These are phyloP conservation scores for Falco novaeseelandiae DNA, from an alignment of 2,797 vertebrate genomes.

Conservation along the genomic window DNA sequence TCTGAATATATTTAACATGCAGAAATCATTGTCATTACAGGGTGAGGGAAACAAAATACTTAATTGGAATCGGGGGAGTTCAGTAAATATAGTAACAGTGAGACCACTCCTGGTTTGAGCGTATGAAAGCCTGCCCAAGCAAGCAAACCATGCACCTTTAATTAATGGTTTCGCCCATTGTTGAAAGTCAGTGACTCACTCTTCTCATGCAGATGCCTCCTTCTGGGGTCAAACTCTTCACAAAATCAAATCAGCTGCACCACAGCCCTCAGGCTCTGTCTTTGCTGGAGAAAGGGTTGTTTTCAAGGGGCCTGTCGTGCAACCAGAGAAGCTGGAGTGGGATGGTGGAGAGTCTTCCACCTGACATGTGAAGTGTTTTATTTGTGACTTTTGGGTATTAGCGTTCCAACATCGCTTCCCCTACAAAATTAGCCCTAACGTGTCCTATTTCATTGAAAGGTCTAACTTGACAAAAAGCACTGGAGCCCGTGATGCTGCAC, in stretches of 20 bases:
- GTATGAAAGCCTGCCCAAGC: conserved; percentile 19
- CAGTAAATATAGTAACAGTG: conserved; percentile 37
- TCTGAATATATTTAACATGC: background rate
- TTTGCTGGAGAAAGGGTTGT: conserved; percentile 12
- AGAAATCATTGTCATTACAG: background rate
- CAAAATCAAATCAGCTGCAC: background rate
- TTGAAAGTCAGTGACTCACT: conserved; percentile 30
- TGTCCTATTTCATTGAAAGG: background rate
- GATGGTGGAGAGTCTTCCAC: background rate
- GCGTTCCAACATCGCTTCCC: background rate
- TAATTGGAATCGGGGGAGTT: conserved; percentile 5
- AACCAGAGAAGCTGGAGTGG: background rate
- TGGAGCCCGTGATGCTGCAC: background rate
- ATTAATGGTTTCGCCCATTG: conserved; percentile 30
- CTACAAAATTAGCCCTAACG: background rate
- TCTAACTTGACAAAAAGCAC: background rate
- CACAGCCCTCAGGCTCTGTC: background rate
- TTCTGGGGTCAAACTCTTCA: conserved; percentile 42
- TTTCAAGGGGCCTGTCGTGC: conserved; percentile 7
- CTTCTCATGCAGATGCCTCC: background rate
- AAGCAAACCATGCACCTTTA: background rate
- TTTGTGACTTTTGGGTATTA: background rate
- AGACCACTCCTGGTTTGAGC: conserved; percentile 9
- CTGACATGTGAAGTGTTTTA: background rate
- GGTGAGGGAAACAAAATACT: conserved; percentile 13